Evolutionary conservation across 2,888 invertebrate species (phyloP), one percentile per base, ranked within the genome.

Genomic region (Zeuzera pyrina): DNA sequence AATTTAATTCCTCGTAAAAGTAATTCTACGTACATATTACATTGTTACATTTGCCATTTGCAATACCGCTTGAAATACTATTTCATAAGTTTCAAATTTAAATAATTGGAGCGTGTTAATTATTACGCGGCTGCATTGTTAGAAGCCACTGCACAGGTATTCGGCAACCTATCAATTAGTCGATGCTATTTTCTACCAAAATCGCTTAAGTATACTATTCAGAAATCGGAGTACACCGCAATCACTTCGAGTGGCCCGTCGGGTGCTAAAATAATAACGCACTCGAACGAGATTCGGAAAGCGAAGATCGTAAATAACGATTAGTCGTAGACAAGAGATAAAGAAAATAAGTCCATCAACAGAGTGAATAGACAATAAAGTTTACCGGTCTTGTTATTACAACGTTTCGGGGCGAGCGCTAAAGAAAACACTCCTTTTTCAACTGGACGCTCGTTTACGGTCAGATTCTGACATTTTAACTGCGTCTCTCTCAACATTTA

Each of bases 71-170:
- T 60, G 58, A 69, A 70, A 57, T 43, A 49, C 57, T 49, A 64
- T 74, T 77, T 79, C 74, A 71, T 76, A 74, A 78, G 71, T 71
- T 66, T 74, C 76, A 77, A 78, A 78, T 69, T 78, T 74, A 61
- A 73, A 72, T 62, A 77, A 74, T 67, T 67, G 67, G 73, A 71
- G 72, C 77, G 66, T 69, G 59, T 53, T 73, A 79, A 78, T 78
- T 70, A 58, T 43, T 24, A 19, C 40, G 35, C 33, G 43, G 58
- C 74, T 76, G 68, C 74, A 73, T 71, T 76, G 73, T 78, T 74
- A 74, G 56, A 37, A 62, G 61, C 66, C 69, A 69, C 50, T 74
- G 77, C 71, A 64, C 79, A 77, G 70, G 65, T 72, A 78, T 77
- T 72, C 72, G 52, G 67, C 66, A 68, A 76, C 60, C 59, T 66